A percentile compares a stretch with the other conserved stretches of the same genome.
These are phyloP conservation scores for Tenthredo livida DNA, from an alignment of 2,888 invertebrate genomes.

Conservation along the genomic window DNA sequence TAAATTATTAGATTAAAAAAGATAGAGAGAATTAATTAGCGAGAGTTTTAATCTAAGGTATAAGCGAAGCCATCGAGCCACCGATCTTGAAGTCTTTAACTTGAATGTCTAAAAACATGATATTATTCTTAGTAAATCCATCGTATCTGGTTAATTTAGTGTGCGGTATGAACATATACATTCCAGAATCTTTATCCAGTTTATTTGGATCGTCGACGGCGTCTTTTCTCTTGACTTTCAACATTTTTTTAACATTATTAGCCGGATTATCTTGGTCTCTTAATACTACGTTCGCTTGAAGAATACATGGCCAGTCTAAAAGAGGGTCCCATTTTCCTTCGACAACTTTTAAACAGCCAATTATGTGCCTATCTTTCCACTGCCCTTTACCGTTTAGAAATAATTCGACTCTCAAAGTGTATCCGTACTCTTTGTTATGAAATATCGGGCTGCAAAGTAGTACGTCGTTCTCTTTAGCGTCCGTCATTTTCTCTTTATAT, in stretches of 20 bases:
- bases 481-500: constrained; percentile 83
- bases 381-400: constrained; percentile 88
- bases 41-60: constrained; percentile 19
- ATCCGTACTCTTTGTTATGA: constrained; percentile 86
- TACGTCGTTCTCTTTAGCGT: constrained; percentile 84
- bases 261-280: constrained; percentile 82
- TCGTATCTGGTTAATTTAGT: constrained; percentile 82
- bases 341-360: constrained; percentile 85
- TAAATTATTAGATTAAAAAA: background rate
- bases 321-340: constrained; percentile 87
- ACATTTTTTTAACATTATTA: constrained; percentile 77
- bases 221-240: constrained; percentile 64
- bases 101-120: constrained; percentile 82
- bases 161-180: constrained; percentile 85
- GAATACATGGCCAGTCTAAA: constrained; percentile 86
- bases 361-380: constrained; percentile 87
- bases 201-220: constrained; percentile 56
- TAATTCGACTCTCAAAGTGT: constrained; percentile 85
- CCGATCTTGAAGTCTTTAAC: constrained; percentile 66
- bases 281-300: constrained; percentile 83
- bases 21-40: background rate
- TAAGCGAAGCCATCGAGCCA: constrained; percentile 43
- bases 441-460: constrained; percentile 85
- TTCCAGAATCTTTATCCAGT: constrained; percentile 65
- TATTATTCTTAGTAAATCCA: constrained; percentile 81